phyloP scores from a whole-genome alignment of 2,888 invertebrate species.

The Gastracanthus pulcherrimus region DNA sequence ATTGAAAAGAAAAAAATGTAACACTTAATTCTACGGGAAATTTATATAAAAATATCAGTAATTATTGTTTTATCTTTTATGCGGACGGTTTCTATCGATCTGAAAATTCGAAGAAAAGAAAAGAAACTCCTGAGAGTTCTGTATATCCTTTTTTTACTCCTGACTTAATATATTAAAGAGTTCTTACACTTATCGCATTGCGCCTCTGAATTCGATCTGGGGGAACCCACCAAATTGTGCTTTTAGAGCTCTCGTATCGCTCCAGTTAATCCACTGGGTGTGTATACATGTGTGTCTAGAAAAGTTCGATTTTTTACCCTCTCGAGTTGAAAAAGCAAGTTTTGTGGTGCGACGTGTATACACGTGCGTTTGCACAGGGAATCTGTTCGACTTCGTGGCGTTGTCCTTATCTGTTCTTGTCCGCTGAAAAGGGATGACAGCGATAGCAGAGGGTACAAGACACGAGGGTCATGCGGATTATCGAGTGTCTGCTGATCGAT shows the following conservation, averaged over 20 bases:
- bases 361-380: no score
- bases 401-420: background rate
- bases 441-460: background rate
- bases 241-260: background rate
- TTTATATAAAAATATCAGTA: no score
- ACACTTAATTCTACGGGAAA: no score
- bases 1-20: no score
- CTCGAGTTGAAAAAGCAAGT: background rate
- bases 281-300: background rate
- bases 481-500: slow-evolving; percentile 28
- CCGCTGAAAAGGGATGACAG: background rate
- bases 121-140: no score
- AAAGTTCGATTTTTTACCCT: slow-evolving; percentile 16
- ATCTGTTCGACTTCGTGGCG: no score
- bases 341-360: no score
- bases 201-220: slow-evolving; percentile 16
- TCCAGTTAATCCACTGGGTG: background rate
- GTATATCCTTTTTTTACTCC: no score
- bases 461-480: background rate
- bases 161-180: slow-evolving; percentile 29
- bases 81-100: no score
- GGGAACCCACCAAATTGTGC: background rate
- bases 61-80: no score
- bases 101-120: background rate
- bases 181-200: background rate